Base-by-base conservation (phyloP, 2,888 invertebrate species). In the Pyrocoelia pectoralis region DNA sequence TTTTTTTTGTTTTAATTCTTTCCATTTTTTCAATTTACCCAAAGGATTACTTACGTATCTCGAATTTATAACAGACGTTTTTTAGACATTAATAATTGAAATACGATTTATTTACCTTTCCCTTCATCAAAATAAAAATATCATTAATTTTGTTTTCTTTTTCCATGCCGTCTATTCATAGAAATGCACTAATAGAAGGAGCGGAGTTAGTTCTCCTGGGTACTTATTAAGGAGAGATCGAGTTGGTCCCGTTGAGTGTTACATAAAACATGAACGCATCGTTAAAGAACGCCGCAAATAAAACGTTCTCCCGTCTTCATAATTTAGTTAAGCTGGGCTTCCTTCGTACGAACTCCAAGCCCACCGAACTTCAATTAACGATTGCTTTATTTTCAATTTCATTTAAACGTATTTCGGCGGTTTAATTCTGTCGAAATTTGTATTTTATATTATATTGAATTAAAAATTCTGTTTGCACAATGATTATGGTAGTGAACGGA, bases 191-290 rank as follows among this genome's bases (percentile, higher is more conserved):
- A 41, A 56, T 56, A 56, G 64, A 59, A 64, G 59, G 59, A 60
- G 59, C 49, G 40, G 43, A 29, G 43, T 60, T 56, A 12, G 52
- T 48, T 50, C 65, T 56, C 65, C 56, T 40, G 68, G 71, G 65
- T 60, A 68, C 67, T 71, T 70, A 68, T 71, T 71, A 70, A 69
- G 62, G 68, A 66, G 61, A 67, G 61, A 64, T 58, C 61, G 55
- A 51, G 24, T 50, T 48, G 56, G 48, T 33, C 63, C 68, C 54
- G 64, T 66, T 69, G 66, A 60, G 69, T 70, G 72, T 73, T 74
- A 73, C 73, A 74, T 74, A 74, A 74, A 74, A 74, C 74, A 74
- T 74, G 74, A 74, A 73, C 70, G 70, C 70, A 69, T 73, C 73
- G 74, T 74, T 74, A 74, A 72, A 71, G 70, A 70, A 69, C 68